Evolutionary conservation across 2,888 invertebrate genomes (phyloP), one percentile per base, ranked within the genome.

Genomic region (Melinaea marsaeus): DNA sequence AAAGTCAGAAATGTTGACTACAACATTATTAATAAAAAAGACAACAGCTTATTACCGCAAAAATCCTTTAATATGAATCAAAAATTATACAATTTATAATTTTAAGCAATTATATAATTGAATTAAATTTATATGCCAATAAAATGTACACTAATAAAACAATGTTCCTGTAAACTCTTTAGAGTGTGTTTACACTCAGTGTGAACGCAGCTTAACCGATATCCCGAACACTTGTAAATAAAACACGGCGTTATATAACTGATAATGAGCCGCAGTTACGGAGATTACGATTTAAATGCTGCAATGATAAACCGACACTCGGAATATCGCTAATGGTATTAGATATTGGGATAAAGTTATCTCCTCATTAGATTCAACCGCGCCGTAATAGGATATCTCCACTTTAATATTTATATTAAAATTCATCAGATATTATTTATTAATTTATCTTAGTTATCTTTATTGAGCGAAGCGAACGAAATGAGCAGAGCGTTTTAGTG

Each of bases 221-320:
- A 59, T 58, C 58, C 55, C 60, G 60, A 63, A 61, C 62, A 58
- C 13, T 45, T 55, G 46, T 56, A 62, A 62, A 67, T 67, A 62
- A 62, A 67, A 55, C 60, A 67, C 55, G 56, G 62, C 56, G 60
- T 58, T 55, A 55, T 64, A 57, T 54, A 61, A 54, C 60, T 65
- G 67, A 67, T 67, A 67, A 65, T 62, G 67, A 67, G 65, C 57
- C 46, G 59, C 58, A 57, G 57, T 58, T 60, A 54, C 58, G n/a
- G 54, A n/a, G 60, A 61, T 63, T 63, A 63, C 51, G 60, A 63
- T 66, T 58, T 66, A 48, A 46, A 61, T 61, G 66, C 47, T n/a
- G 9, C 57, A 55, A 67, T 62, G 64, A 67, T 66, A 66, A 64
- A 62, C 60, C 59, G 13, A 54, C 34, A 55, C 54, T 45, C 48